Conservation (phyloP, 2,113 vertebrate species). For the Oceanites oceanicus region DNA sequence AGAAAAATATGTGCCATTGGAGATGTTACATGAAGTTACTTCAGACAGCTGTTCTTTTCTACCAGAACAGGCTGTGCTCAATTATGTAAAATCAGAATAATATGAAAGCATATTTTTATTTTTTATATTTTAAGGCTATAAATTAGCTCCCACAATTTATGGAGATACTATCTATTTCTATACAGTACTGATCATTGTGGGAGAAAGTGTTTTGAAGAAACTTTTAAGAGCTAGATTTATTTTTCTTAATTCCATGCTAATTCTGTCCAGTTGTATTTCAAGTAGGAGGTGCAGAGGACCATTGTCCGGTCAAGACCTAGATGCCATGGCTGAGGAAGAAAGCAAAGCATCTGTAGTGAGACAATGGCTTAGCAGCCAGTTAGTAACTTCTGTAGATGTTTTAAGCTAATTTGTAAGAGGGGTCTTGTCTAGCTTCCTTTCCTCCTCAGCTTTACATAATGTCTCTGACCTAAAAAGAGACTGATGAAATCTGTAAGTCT, state of each 20-base stretch:
- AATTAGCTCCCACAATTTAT: background rate
- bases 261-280: background rate
- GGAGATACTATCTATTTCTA: background rate
- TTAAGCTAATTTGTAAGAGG: background rate
- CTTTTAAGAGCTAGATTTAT: background rate
- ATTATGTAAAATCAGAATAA: background rate
- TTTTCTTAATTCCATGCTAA: background rate
- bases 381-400: background rate
- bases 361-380: background rate
- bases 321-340: background rate
- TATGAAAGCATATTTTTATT: background rate
- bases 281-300: background rate
- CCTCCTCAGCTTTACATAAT: background rate
- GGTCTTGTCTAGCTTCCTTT: background rate
- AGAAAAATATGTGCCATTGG: slow-evolving; percentile 3
- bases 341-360: background rate
- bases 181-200: background rate
- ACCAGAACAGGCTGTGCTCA: background rate
- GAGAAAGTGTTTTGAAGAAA: background rate
- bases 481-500: background rate
- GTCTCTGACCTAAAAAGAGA: background rate
- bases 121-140: background rate
- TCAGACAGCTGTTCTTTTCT: slow-evolving; percentile 21
- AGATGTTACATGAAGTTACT: slow-evolving; percentile 14
- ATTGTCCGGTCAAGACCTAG: background rate